Base-by-base conservation (phyloP, 2,113 vertebrate genomes). In the Crotalus viridis region DNA sequence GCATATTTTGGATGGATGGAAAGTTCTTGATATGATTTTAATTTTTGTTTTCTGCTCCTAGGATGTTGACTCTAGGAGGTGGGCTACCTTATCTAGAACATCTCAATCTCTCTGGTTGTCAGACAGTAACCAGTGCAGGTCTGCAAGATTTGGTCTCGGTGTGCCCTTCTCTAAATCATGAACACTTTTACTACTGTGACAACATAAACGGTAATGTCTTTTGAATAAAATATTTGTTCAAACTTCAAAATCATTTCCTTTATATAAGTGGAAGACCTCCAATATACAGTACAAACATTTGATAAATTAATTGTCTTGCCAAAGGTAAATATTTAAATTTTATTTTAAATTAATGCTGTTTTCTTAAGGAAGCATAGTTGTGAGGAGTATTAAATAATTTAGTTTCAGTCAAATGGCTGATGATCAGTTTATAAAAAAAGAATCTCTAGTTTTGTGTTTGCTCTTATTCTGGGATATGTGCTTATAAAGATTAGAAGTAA, bases 121-220 rank as follows among this genome's bases (percentile, higher is more conserved):
- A 99, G 89, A 98, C 98, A 95, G 98, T 99, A 88, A 99, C 99
- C 54, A 99, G 98, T 94, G 98, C 98, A 85, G 99, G 99, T 92
- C 98, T 99, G 95, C 98, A 99, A 96, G 98, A 99, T 92, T 97
- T 99, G 94, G 99, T 99, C 93, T 98, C 98, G 2, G 98, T 97
- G 8, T 99, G 99, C 92, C 99, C 99, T 85, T 98, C 98, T 90
- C 98, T 99, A 64, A 99, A 99, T 10, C 98, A 99, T 81, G 99
- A 99, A 97, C 98, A 99, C 97, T 99, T 99, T 97, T 99, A 99
- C 98, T 99, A 99, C 98, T 99, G 99, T 98, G 99, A 99, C 98
- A 99, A 99, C 98, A 99, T 99, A 97, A 98, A 99, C 93, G 99
- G 99, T 99, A 99, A 99, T 97, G 96, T 95, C 92, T 94, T 94